Evolutionary conservation across 2,113 vertebrate genomes (phyloP).

Genomic region (Clarias gariepinus): DNA sequence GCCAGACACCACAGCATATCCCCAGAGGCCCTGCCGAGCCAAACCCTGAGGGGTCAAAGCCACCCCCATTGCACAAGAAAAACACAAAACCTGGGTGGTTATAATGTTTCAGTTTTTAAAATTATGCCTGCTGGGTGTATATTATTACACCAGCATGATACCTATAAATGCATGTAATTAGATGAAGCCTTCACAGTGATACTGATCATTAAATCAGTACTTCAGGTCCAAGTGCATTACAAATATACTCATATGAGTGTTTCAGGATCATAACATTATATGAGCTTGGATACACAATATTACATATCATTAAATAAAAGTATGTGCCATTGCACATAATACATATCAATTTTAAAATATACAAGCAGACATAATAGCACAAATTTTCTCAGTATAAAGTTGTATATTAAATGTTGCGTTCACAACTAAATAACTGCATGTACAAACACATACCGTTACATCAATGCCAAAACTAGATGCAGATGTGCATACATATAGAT

Average conservation of each 20-base stretch:
- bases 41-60: too few species aligned
- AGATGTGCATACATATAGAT: background rate
- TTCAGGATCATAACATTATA: background rate
- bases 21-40: too few species aligned
- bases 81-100: too few species aligned
- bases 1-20: too few species aligned
- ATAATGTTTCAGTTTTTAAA: too few species aligned
- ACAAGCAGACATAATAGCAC: too few species aligned
- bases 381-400: background rate
- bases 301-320: too few species aligned
- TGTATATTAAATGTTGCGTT: background rate
- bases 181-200: background rate
- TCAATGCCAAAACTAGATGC: background rate
- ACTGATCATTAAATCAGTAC: conserved; percentile 12
- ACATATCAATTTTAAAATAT: background rate
- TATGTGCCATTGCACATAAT: too few species aligned
- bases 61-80: too few species aligned
- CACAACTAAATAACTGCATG: background rate
- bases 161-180: background rate
- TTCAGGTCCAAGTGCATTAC: background rate
- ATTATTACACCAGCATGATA: background rate
- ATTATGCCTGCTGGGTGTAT: too few species aligned
- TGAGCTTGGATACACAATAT: background rate
- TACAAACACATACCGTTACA: background rate
- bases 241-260: background rate